A percentile compares a stretch with the other conserved stretches of the same genome.
Evolutionary conservation across 1,140 invertebrate genomes (phyloP).

Genomic region (Bombus impatiens): DNA sequence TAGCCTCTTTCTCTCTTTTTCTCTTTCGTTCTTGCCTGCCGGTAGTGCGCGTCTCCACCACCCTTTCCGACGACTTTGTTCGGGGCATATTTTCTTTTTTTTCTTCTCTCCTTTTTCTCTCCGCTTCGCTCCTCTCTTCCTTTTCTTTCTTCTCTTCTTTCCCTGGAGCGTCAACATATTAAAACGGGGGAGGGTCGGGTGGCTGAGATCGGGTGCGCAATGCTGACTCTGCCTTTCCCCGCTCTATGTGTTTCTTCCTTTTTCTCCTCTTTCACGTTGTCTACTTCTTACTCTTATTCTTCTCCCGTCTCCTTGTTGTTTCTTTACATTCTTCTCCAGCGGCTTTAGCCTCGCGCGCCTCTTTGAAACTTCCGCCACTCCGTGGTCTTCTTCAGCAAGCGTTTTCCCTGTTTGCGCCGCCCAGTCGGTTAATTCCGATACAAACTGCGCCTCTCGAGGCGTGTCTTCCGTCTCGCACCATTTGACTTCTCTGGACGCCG

Average conservation of each 20-base stretch:
- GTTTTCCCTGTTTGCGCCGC: not conserved
- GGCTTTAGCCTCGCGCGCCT: conserved; percentile 47
- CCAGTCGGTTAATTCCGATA: conserved; percentile 43
- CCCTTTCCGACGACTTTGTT: conserved; percentile 79
- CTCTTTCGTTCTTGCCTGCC: conserved; percentile 33
- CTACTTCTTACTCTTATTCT: conserved; percentile 29
- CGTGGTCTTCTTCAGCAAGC: conserved; percentile 35
- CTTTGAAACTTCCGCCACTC: conserved; percentile 40
- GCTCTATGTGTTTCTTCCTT: conserved; percentile 18
- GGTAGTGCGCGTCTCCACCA: conserved; percentile 34
- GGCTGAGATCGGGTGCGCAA: conserved; percentile 66
- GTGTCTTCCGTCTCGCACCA: not conserved
- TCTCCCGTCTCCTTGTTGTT: conserved; percentile 25
- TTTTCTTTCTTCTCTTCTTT: conserved; percentile 62
- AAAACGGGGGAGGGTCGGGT: conserved; percentile 71
- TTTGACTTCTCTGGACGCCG: not conserved
- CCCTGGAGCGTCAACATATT: conserved; percentile 79
- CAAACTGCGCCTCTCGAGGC: conserved; percentile 20
- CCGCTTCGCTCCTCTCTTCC: conserved; percentile 72
- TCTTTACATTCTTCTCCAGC: conserved; percentile 27
- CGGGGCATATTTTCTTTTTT: conserved; percentile 80
- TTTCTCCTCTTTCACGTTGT: conserved; percentile 14
- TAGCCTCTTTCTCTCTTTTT: conserved; percentile 33
- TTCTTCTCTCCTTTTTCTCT: conserved; percentile 61
- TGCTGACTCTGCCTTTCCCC: conserved; percentile 75